Percentiles rank a stretch among this genome's conserved stretches.
phyloP scores from a whole-genome alignment of 2,113 vertebrate species.

The Malurus elegans region DNA sequence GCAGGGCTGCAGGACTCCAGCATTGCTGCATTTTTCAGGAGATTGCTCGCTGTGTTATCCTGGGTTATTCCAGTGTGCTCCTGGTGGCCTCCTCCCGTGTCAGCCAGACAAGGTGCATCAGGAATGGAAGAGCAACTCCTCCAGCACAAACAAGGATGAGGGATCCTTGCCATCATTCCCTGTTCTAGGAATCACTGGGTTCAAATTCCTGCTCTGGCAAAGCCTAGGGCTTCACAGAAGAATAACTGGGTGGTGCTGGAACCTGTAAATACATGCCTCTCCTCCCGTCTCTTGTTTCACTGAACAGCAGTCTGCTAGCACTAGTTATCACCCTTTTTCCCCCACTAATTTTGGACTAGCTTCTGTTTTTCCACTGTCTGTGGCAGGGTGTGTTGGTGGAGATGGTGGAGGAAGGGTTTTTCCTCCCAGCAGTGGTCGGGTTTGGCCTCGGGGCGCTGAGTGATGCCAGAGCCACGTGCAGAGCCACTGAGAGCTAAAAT shows the following conservation, averaged over 20 bases:
- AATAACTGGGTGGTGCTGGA: not conserved
- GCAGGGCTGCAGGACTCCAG: not conserved
- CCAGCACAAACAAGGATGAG: not conserved
- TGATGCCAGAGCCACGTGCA: not conserved
- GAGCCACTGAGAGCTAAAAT: not conserved
- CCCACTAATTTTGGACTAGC: not conserved
- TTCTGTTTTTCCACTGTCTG: not conserved
- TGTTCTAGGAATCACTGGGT: not conserved
- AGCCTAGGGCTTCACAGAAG: not conserved
- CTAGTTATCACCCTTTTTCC: not conserved
- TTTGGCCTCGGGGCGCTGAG: not conserved
- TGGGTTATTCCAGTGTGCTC: not conserved
- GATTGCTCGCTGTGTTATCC: not conserved
- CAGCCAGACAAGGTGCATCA: not conserved
- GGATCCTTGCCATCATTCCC: not conserved
- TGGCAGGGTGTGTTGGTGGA: not conserved
- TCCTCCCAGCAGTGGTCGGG: not conserved
- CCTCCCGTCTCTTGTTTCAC: not conserved
- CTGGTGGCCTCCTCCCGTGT: not conserved
- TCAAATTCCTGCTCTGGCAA: not conserved
- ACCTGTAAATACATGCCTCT: not conserved
- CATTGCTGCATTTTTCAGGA: slow-evolving; percentile 43
- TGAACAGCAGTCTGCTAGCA: not conserved
- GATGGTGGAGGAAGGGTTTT: not conserved
- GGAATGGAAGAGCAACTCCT: not conserved